phyloP scores from a whole-genome alignment of 2,888 invertebrate genomes.

The Phaonia tiefii region DNA sequence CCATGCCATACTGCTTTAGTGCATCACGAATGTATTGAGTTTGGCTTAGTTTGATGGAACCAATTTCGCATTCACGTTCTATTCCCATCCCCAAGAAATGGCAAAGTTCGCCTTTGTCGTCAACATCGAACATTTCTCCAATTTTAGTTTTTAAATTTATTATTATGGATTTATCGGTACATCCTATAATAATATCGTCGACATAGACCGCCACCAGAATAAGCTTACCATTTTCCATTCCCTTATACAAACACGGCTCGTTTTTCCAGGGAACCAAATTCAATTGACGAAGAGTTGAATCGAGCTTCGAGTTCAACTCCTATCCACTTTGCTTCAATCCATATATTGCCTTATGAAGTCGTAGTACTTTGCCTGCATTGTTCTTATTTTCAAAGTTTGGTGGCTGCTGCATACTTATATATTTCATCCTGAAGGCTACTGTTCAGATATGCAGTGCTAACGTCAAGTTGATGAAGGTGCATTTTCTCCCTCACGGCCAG shows the following conservation, averaged over 20 bases:
- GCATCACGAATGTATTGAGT: too few relatives aligned
- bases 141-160: background rate
- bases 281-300: background rate
- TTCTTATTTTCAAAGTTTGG: background rate
- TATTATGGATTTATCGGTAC: background rate
- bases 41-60: slow-evolving; percentile 33
- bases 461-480: slow-evolving; percentile 51
- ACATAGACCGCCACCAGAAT: background rate
- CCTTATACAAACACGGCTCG: background rate
- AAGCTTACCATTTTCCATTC: background rate
- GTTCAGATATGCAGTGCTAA: slow-evolving; percentile 46
- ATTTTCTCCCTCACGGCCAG: slow-evolving; percentile 44
- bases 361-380: background rate
- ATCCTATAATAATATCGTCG: background rate
- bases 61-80: slow-evolving; percentile 6
- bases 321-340: slow-evolving; percentile 28
- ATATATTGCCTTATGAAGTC: slow-evolving; percentile 38
- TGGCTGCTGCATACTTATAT: slow-evolving; percentile 16
- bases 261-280: background rate
- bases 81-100: slow-evolving; percentile 1
- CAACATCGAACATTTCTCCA: background rate
- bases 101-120: background rate
- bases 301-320: slow-evolving; percentile 28
- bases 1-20: too few relatives aligned
- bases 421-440: slow-evolving; percentile 47